These are phyloP conservation scores for Parapsyche elsis DNA, from an alignment of 1,140 invertebrate species.

Conservation along the genomic window DNA sequence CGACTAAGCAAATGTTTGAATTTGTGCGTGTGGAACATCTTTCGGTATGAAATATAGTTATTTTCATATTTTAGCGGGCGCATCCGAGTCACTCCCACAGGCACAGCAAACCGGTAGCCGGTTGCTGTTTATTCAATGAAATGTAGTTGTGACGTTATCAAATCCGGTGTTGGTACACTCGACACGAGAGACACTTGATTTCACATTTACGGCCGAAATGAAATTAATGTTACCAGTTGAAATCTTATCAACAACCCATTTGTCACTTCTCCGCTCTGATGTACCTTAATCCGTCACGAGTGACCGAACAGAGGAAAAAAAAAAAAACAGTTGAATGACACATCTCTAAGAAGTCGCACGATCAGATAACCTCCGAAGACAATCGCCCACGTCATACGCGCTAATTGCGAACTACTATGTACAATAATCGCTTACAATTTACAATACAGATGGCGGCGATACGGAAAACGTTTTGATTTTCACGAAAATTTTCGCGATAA, in stretches of 20 bases:
- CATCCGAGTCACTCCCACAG: constrained; percentile 35
- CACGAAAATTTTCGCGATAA: no score
- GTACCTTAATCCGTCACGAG: constrained; percentile 48
- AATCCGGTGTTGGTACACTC: constrained; percentile 44
- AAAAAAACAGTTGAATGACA: constrained; percentile 54
- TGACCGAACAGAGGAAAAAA: constrained; percentile 20
- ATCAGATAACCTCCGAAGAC: constrained; percentile 37
- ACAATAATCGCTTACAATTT: constrained; percentile 22
- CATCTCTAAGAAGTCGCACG: constrained; percentile 32
- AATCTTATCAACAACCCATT: constrained; percentile 55
- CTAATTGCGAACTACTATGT: constrained; percentile 44
- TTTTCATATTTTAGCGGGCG: constrained; percentile 13
- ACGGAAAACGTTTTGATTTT: neutral
- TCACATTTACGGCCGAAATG: constrained; percentile 46
- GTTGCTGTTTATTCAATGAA: constrained; percentile 45
- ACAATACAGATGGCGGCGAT: constrained; percentile 14
- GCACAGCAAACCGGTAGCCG: constrained; percentile 40
- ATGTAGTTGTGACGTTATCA: constrained; percentile 49
- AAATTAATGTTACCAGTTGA: constrained; percentile 54
- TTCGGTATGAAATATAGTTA: constrained; percentile 10
- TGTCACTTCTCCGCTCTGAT: constrained; percentile 51
- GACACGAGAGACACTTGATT: constrained; percentile 46
- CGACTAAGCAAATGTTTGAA: no score
- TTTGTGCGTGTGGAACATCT: neutral
- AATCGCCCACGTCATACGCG: constrained; percentile 33